phyloP scores from a whole-genome alignment of 1,140 invertebrate genomes.

The Cyphomyrmex costatus region DNA sequence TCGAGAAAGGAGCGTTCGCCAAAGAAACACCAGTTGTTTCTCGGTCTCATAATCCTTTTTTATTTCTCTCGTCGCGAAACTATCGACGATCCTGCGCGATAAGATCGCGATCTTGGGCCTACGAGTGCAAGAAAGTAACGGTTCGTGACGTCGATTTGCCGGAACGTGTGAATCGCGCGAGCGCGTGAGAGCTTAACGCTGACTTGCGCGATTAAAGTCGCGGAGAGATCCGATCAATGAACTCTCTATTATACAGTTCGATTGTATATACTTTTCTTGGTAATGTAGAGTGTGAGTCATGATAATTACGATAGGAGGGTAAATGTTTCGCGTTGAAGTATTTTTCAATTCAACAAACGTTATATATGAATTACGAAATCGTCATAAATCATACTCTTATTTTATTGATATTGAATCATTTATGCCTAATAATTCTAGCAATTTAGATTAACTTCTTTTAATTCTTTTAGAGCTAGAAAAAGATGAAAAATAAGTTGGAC shows the following conservation, averaged over 20 bases:
- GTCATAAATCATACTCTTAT: background rate
- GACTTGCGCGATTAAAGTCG: slow-evolving; percentile 44
- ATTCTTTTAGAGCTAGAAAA: too few species aligned
- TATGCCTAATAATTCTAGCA: too few species aligned
- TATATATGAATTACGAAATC: background rate
- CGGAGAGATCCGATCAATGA: slow-evolving; percentile 23
- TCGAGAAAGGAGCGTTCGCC: slow-evolving; percentile 70
- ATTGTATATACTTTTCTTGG: background rate
- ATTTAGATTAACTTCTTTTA: too few species aligned
- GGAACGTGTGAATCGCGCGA: slow-evolving; percentile 43
- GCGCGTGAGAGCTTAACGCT: slow-evolving; percentile 35
- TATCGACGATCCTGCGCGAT: slow-evolving; percentile 59
- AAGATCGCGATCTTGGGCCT: slow-evolving; percentile 57
- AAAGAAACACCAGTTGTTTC: background rate
- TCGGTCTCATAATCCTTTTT: slow-evolving; percentile 34
- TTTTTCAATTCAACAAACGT: background rate
- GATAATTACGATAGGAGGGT: background rate
- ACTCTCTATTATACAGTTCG: background rate
- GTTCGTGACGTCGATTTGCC: slow-evolving; percentile 35
- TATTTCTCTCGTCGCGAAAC: slow-evolving; percentile 45
- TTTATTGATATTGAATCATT: background rate
- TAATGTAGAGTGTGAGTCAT: slow-evolving; percentile 5
- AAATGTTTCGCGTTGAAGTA: background rate
- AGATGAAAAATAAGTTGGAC: too few species aligned
- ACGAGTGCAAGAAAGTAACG: slow-evolving; percentile 43